A percentile compares a stretch with the other conserved stretches of the same genome.
phyloP scores from a whole-genome alignment of 2,797 vertebrate species.

The Gymnoscopelus microlampas region DNA sequence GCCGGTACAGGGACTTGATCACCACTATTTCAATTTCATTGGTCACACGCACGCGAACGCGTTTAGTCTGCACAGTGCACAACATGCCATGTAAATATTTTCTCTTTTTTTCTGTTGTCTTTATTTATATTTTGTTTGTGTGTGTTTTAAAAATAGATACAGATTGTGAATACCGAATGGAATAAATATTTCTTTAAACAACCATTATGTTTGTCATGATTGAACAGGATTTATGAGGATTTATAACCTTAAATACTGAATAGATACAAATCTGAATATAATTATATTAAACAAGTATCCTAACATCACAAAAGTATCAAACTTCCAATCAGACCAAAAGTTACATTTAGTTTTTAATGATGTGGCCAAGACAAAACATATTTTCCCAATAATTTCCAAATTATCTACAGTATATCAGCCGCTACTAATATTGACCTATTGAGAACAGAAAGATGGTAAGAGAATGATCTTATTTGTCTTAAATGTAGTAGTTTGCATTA shows the following conservation, averaged over 20 bases:
- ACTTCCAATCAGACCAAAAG: no score
- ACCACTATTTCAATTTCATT: constrained; percentile 93
- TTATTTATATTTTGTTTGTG: constrained; percentile 66
- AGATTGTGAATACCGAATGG: constrained; percentile 59
- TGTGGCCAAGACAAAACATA: background rate
- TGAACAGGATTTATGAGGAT: background rate
- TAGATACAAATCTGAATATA: no score
- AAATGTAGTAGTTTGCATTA: background rate
- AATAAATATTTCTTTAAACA: constrained; percentile 66
- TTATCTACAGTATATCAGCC: no score
- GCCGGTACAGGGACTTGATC: constrained; percentile 89
- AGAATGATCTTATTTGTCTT: background rate
- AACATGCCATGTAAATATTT: constrained; percentile 82
- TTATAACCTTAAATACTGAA: background rate
- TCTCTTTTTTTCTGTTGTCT: constrained; percentile 14
- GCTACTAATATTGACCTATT: no score
- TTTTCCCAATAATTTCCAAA: background rate
- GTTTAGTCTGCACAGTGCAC: constrained; percentile 89
- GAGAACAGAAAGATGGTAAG: background rate
- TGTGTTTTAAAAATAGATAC: constrained; percentile 23
- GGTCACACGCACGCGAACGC: constrained; percentile 89
- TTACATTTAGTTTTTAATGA: constrained; percentile 2
- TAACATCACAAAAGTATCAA: no score
- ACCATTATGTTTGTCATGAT: background rate
- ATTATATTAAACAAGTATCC: no score